Conservation (phyloP, 2,888 invertebrate species). For the Aleiodes testaceus region DNA sequence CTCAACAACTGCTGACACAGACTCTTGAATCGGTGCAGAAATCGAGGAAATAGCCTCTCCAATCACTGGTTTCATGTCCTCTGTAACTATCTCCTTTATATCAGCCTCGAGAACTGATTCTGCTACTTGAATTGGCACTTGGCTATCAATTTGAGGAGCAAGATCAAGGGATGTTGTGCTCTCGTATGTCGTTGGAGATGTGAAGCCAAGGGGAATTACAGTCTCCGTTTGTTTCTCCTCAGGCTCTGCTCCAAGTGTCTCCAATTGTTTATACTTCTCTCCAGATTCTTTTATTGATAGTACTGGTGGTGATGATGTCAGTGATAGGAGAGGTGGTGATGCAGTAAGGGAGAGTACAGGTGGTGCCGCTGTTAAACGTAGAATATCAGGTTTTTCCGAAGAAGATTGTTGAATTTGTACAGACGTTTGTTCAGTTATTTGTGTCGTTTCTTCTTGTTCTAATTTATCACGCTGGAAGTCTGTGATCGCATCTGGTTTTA, state of each 20-base stretch:
- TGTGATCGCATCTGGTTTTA: constrained; percentile 30
- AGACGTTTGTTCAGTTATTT: constrained; percentile 8
- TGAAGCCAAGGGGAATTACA: constrained; percentile 24
- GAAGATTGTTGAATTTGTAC: constrained; percentile 32
- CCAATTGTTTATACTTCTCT: constrained; percentile 27
- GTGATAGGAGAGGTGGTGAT: constrained; percentile 2
- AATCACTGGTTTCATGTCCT: constrained; percentile 57
- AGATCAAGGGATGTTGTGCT: constrained; percentile 3
- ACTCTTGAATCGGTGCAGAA: constrained; percentile 61
- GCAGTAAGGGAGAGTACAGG: constrained; percentile 20
- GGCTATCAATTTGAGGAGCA: constrained; percentile 51
- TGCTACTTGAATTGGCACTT: constrained; percentile 68
- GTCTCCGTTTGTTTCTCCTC: neutral
- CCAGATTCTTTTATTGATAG: constrained; percentile 37
- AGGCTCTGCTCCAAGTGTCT: constrained; percentile 15
- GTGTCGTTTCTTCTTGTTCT: constrained; percentile 30
- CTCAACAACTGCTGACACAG: constrained; percentile 57
- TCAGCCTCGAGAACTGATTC: constrained; percentile 68
- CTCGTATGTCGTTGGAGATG: constrained; percentile 12
- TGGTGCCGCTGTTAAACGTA: constrained; percentile 30
- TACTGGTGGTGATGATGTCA: constrained; percentile 27
- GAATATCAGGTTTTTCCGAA: constrained; percentile 30
- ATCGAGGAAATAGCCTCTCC: constrained; percentile 64
- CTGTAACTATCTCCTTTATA: constrained; percentile 64
- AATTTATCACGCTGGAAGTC: constrained; percentile 30